phyloP scores from a whole-genome alignment of 92 coral and sea anemone genomes.

The Metridium senile region DNA sequence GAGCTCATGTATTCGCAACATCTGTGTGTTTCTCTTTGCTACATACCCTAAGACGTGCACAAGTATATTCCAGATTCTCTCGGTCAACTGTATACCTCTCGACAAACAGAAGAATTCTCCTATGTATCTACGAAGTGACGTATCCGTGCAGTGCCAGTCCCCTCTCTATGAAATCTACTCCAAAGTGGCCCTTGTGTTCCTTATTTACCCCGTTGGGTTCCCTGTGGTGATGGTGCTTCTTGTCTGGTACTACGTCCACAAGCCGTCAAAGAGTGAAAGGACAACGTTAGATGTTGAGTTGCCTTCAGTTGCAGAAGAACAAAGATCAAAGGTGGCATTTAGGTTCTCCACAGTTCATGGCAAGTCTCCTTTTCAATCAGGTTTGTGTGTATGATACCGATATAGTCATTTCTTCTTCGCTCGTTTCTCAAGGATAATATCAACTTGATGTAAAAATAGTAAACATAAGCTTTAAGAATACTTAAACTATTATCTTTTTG shows the following conservation, averaged over 20 bases:
- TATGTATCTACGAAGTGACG: conserved; percentile 39
- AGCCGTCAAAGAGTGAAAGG: background rate
- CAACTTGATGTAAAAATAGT: no score
- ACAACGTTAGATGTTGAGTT: background rate
- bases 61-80: conserved; percentile 55
- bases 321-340: background rate
- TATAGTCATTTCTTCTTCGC: no score
- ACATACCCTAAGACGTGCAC: conserved; percentile 55
- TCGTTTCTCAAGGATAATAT: no score
- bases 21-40: conserved; percentile 53
- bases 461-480: no score
- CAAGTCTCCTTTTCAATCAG: conserved; percentile 8
- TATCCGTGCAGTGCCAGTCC: conserved; percentile 43
- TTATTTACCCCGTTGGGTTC: conserved; percentile 55
- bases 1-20: conserved; percentile 32
- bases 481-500: no score
- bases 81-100: conserved; percentile 43
- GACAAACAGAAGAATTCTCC: conserved; percentile 17
- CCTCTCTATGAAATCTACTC: conserved; percentile 36
- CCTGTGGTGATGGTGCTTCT: conserved; percentile 45
- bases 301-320: background rate
- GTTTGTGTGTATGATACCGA: conserved; percentile 1
- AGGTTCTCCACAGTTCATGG: background rate
- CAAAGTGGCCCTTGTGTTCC: conserved; percentile 37
- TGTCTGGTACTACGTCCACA: conserved; percentile 51